Conservation (phyloP, 2,113 vertebrate species). For the Petrocephalus zakoni region DNA sequence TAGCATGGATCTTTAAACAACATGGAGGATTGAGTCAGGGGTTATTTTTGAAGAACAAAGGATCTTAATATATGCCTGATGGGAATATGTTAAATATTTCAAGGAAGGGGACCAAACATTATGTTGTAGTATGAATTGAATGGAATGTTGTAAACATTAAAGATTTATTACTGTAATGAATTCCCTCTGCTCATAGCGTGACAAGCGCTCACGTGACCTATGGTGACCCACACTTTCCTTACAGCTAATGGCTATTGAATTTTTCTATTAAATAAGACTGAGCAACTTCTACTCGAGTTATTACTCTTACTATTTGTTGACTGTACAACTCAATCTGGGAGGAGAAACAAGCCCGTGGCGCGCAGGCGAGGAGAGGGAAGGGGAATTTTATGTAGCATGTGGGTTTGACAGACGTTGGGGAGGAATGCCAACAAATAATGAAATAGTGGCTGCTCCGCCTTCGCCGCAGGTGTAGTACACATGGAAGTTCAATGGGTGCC, state of each 20-base stretch:
- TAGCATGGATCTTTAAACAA: background rate
- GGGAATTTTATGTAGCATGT: background rate
- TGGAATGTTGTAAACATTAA: background rate
- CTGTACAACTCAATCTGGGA: background rate
- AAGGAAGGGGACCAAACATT: background rate
- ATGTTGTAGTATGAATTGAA: background rate
- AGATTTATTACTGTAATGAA: background rate
- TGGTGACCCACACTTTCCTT: background rate
- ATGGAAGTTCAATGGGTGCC: background rate
- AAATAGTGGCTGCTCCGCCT: background rate
- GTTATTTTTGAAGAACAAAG: background rate
- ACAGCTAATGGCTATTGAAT: background rate
- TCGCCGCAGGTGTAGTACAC: background rate
- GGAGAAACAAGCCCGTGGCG: background rate
- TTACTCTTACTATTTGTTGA: background rate
- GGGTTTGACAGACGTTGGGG: background rate
- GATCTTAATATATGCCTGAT: background rate
- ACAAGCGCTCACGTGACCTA: background rate
- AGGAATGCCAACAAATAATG: background rate
- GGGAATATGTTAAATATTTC: background rate
- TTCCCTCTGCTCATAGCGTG: background rate
- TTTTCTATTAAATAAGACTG: background rate
- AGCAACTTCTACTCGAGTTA: background rate
- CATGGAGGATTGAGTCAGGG: background rate
- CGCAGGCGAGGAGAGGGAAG: background rate